Evolutionary conservation across 1,140 invertebrate species (phyloP), one percentile per base, ranked within the genome.

Genomic region (Panagrolaimus sp.): DNA sequence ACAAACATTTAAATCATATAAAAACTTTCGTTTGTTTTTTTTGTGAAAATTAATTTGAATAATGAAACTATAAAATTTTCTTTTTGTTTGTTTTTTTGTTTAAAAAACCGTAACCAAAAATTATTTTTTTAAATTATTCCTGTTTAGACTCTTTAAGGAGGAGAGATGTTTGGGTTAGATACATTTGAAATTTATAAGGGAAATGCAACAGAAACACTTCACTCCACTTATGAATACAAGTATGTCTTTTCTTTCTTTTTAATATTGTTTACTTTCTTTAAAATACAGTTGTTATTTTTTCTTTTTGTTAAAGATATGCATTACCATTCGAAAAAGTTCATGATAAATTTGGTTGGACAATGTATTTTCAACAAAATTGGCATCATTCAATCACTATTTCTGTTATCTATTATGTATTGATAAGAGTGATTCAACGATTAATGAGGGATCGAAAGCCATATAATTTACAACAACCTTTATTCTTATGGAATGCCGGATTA

Each of bases 401-500:
- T 15, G 69, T 82, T 32, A 15, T 79, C 21, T 83, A 83, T 48
- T 82, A 81, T 58, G 32, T 72, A 10, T 47, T 75, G 46, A 76
- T 82, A 32, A 73, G 78, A 43, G 62, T 69, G 2, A 72, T 82
- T 38, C 91, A 95, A 84, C 88, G 90, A 78, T 90, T 90, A 76
- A 98, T 99, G 96, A 88, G 90, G 76, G 89, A 89, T 79, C 88
- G 94, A 75, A 89, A 90, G 48, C 89, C 90, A 80, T 96, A 91
- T 84, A 89, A 95, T 81, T 85, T 98, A 15, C 87, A 91, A 72
- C 88, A 89, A 28, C 88, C 90, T 7, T 86, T 98, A 14, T 89
- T 90, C 65, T 80, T 92, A 72, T 98, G 96, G 96, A 98, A 96
- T 86, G 89, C 90, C 63, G 83, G 89, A 69, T 84, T 98, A 71